These are phyloP conservation scores for Agrochola circellaris DNA, from an alignment of 2,888 invertebrate species.

Conservation along the genomic window DNA sequence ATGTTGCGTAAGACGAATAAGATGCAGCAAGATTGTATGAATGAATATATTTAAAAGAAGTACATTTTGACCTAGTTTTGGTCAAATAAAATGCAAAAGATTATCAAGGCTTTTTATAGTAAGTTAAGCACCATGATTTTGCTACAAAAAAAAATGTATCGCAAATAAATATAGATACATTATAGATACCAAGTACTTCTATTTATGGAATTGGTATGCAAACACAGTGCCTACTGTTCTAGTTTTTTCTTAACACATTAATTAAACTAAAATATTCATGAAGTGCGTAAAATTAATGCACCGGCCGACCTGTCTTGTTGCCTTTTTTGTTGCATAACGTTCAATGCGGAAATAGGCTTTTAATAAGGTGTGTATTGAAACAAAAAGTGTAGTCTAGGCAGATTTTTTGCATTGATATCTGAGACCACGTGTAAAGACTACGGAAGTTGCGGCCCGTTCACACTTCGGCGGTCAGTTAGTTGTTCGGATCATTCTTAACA, in stretches of 20 bases:
- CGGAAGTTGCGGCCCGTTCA: conserved; percentile 30
- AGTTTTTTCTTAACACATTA: background rate
- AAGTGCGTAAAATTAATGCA: background rate
- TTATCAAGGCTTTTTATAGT: conserved; percentile 2
- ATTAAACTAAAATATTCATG: background rate
- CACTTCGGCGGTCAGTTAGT: background rate
- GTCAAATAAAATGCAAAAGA: background rate
- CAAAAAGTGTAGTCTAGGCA: conserved; percentile 19
- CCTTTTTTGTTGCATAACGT: conserved; percentile 32
- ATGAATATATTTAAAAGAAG: background rate
- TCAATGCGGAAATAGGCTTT: conserved; percentile 48
- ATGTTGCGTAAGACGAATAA: background rate
- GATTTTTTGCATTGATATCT: conserved; percentile 45
- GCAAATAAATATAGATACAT: background rate
- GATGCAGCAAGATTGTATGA: background rate
- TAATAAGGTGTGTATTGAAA: conserved; percentile 24
- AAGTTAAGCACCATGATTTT: background rate
- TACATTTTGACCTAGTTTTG: conserved; percentile 22
- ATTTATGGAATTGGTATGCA: background rate
- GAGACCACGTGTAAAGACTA: conserved; percentile 33
- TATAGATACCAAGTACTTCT: background rate
- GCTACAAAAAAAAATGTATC: conserved; percentile 4
- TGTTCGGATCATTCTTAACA: background rate
- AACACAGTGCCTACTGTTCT: background rate
- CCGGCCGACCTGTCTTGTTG: background rate